Base-by-base conservation (phyloP, 2,797 vertebrate genomes). In the Falco novaeseelandiae region DNA sequence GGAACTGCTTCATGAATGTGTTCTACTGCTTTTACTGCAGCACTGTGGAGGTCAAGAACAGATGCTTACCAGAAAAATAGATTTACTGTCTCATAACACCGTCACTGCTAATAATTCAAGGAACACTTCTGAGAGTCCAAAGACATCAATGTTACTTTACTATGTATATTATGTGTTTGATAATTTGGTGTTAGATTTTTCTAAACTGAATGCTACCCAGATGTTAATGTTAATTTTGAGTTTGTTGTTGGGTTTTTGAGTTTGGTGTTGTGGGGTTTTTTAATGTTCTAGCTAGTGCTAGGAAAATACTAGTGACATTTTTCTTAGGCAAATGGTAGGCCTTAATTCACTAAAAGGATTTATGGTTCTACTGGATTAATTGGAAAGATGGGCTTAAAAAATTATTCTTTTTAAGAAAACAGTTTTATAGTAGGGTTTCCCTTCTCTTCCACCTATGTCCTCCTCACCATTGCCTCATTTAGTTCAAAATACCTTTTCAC, bases 261-360 rank as follows among this genome's bases (percentile, higher is more conserved):
- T 38, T 84, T 48, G 23, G 5, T 29, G 2, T 32, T 59, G 2
- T 30, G 9, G 0, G 3, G 0, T 6, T 42, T 55, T 34, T 38
- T 42, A 17, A 14, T 20, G 10, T 36, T 82, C 12, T 52, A 67
- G 8, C 32, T 46, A 55, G 8, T 27, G 15, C 3, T 48, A 62
- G 23, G 18, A 83, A 26, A 52, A 61, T 22, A 29, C 25, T 29
- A 30, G 8, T 14, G 20, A 87, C n/a, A 4, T 59, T 74, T 89
- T 91, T 69, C 30, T 42, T 54, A 49, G 66, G 29, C 3, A 78
- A 82, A 5, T 58, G 4, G 4, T 61, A 65, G 30, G 21, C 4
- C 21, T 69, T 61, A 34, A 21, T 51, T 78, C n/a, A 49, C 8
- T 58, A 65, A 42, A 71, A 19, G 1, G 12, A 66, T 73, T 83